Base-by-base conservation (phyloP, 2,113 vertebrate species). In the Propithecus coquereli region DNA sequence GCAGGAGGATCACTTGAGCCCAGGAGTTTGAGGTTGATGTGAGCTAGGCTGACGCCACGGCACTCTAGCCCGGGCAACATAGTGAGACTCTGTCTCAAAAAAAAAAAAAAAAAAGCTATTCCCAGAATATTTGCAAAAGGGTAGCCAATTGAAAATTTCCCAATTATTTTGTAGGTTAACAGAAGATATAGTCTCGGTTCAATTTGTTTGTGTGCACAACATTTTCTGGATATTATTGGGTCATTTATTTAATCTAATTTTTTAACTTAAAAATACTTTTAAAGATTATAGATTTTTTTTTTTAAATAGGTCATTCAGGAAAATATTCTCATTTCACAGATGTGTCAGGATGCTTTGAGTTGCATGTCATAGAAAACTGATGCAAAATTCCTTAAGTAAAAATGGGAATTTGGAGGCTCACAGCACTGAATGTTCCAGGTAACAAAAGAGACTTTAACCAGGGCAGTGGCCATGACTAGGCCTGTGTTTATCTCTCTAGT, bases 181-280 rank as follows among this genome's bases (percentile, higher is more conserved):
- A 90, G 77, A 95, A 94, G 23, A 47, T 74, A 88, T 59, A 12
- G 40, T 50, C 27, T 90, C 59, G 90, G 27, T n/a, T 76, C 14
- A 83, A 11, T 68, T 54, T 85, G 7, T 68, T 54, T 85, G 9
- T 90, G 23, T 65, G 14, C 22, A 81, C 14, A 65, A 0, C 30
- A 89, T 86, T 74, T 87, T 89, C 32, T 6, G 27, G 34, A 34
- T 87, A 66, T 82, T 45, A 52, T 22, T 81, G 10, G 70, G 11
- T 73, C 23, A 63, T n/a, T 87, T 93, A 83, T 59, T 93, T 54
- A 68, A 23, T 74, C 1, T 63, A 65, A 57, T 47, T 88, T 9
- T 95, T 96, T 76, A 68, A 61, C 17, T 91, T 87, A 59, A 82
- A 82, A 87, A 87, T 47, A 57, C 45, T 86, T 91, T 59, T 79